A percentile compares a stretch with the other conserved stretches of the same genome.
Evolutionary conservation across 2,888 invertebrate species (phyloP).

Genomic region (Cryptocephalus primarius): DNA sequence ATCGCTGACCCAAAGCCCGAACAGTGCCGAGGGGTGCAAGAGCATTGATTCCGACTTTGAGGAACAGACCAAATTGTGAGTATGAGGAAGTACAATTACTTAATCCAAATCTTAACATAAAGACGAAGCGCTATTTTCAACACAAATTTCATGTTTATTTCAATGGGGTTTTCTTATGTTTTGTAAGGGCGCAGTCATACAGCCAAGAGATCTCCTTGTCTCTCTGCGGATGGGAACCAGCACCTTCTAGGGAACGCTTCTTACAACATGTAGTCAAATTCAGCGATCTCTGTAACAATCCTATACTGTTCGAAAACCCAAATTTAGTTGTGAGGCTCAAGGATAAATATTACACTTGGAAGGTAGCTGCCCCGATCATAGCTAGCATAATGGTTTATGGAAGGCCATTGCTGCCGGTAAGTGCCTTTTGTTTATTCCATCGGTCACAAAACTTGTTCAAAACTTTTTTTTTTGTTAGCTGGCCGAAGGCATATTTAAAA

Average conservation of each 20-base stretch:
- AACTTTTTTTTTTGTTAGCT: slow-evolving; percentile 4
- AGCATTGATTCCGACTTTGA: slow-evolving; percentile 79
- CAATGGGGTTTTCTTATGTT: too few relatives aligned
- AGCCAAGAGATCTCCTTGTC: slow-evolving; percentile 61
- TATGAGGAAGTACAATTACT: slow-evolving; percentile 3
- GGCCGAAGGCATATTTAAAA: slow-evolving; percentile 4
- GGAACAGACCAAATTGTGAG: slow-evolving; percentile 46
- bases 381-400: slow-evolving; percentile 80
- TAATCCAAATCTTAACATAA: too few relatives aligned
- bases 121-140: too few relatives aligned
- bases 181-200: not conserved
- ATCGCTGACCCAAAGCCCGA: slow-evolving; percentile 87
- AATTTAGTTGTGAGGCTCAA: slow-evolving; percentile 78
- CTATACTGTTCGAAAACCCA: slow-evolving; percentile 64
- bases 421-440: slow-evolving; percentile 11
- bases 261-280: slow-evolving; percentile 46
- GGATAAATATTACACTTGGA: slow-evolving; percentile 85
- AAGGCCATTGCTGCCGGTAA: slow-evolving; percentile 68
- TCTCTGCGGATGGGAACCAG: slow-evolving; percentile 58
- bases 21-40: slow-evolving; percentile 74
- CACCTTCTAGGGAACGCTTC: slow-evolving; percentile 43
- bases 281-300: slow-evolving; percentile 57
- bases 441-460: not conserved
- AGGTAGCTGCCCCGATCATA: slow-evolving; percentile 81
- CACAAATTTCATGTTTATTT: too few relatives aligned